Evolutionary conservation across 2,113 vertebrate genomes (phyloP).

Genomic region (Okapia johnstoni): DNA sequence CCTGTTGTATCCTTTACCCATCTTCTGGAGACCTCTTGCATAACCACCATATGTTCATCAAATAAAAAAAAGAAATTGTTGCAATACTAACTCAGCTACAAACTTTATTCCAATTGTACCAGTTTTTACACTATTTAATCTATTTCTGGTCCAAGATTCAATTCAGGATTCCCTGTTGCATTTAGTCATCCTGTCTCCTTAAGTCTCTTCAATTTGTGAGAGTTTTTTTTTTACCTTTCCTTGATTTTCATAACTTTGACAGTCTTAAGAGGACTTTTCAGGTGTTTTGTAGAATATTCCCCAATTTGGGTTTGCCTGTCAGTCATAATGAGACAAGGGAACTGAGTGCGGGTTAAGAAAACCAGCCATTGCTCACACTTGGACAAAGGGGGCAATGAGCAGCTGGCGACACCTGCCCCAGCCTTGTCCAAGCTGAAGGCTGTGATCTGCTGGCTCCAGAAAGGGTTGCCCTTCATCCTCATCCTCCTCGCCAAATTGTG

Average conservation of each 20-base stretch:
- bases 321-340: background rate
- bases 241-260: background rate
- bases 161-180: background rate
- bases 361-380: conserved; percentile 82
- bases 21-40: background rate
- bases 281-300: background rate
- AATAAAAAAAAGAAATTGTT: background rate
- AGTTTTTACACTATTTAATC: background rate
- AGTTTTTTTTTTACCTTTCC: background rate
- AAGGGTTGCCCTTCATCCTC: conserved; percentile 95
- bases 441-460: conserved; percentile 94
- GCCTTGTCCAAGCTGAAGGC: conserved; percentile 94
- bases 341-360: background rate
- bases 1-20: background rate
- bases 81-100: background rate
- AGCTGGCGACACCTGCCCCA: conserved; percentile 88
- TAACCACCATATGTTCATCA: background rate
- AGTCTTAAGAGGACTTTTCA: background rate
- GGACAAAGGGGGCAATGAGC: conserved; percentile 84
- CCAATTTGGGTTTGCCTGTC: background rate
- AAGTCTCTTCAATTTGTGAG: background rate
- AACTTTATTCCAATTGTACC: background rate
- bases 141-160: background rate
- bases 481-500: conserved; percentile 96
- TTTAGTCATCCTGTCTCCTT: background rate